A percentile compares a stretch with the other conserved stretches of the same genome.
phyloP scores from a whole-genome alignment of 2,888 invertebrate genomes.

The Matsumyia berberina region DNA sequence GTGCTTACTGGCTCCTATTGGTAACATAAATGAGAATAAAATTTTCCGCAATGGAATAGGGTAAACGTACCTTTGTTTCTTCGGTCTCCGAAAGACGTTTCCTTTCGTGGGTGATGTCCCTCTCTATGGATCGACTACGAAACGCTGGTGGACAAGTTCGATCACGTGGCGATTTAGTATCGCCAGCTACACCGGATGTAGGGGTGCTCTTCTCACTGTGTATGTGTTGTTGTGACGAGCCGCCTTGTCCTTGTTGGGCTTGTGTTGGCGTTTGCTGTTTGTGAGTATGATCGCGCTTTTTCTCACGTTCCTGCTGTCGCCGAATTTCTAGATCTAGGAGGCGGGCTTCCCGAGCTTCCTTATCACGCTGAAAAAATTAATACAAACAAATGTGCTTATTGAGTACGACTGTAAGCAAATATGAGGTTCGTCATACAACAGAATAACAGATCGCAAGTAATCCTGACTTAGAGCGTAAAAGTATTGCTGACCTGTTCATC shows the following conservation, averaged over 20 bases:
- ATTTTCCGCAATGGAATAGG: neutral
- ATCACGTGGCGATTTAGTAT: slow-evolving; percentile 78
- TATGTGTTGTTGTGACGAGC: slow-evolving; percentile 52
- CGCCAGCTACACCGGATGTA: slow-evolving; percentile 77
- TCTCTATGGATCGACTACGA: slow-evolving; percentile 83
- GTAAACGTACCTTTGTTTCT: slow-evolving; percentile 80
- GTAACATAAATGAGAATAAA: slow-evolving; percentile 27
- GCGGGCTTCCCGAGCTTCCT: slow-evolving; percentile 84
- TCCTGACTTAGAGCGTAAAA: no score
- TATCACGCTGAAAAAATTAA: slow-evolving; percentile 83
- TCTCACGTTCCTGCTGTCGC: slow-evolving; percentile 83
- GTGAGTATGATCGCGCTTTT: slow-evolving; percentile 82
- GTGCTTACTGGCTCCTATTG: slow-evolving; percentile 82
- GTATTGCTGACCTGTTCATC: no score
- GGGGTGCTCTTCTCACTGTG: slow-evolving; percentile 79
- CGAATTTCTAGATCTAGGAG: slow-evolving; percentile 84
- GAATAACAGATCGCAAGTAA: no score
- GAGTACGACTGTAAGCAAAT: no score
- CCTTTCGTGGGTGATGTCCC: slow-evolving; percentile 81
- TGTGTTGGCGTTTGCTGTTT: slow-evolving; percentile 79
- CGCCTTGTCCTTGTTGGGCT: slow-evolving; percentile 79
- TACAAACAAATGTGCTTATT: neutral
- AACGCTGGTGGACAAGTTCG: slow-evolving; percentile 82
- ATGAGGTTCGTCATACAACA: no score
- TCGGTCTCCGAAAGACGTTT: slow-evolving; percentile 82